phyloP scores from a whole-genome alignment of 2,888 invertebrate species.

The Metellina segmentata region DNA sequence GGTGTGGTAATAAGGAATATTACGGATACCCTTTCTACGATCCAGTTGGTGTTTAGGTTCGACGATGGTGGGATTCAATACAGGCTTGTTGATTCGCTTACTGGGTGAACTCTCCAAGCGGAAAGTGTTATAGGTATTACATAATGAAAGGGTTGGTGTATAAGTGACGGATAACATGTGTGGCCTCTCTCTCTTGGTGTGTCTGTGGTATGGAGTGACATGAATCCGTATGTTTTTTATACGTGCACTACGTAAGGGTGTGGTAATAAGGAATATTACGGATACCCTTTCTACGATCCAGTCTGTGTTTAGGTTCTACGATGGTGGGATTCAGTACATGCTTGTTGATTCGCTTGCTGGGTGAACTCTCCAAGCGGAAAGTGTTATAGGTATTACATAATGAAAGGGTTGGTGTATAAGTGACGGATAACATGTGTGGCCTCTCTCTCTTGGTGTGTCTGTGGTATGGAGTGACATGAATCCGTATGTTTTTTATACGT shows the following conservation, averaged over 20 bases:
- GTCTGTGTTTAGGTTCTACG: too few relatives aligned
- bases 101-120: conserved; percentile 2
- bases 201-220: not conserved
- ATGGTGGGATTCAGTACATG: conserved; percentile 28
- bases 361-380: not conserved
- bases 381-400: conserved; percentile 31
- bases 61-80: too few relatives aligned
- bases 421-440: conserved; percentile 48
- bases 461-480: conserved; percentile 17
- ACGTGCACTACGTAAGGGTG: too few relatives aligned
- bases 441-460: not conserved
- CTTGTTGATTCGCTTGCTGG: conserved; percentile 24
- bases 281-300: too few relatives aligned
- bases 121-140: conserved; percentile 25
- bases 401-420: conserved; percentile 41
- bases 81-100: conserved; percentile 32
- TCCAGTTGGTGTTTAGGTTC: too few relatives aligned
- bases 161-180: conserved; percentile 43
- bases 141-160: conserved; percentile 40
- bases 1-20: not conserved
- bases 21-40: too few relatives aligned
- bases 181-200: conserved; percentile 20
- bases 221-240: conserved; percentile 1
- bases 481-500: not conserved
- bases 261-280: too few relatives aligned